A percentile compares a stretch with the other conserved stretches of the same genome.
Evolutionary conservation across 1,140 invertebrate genomes (phyloP).

Genomic region (Grapholita molesta): DNA sequence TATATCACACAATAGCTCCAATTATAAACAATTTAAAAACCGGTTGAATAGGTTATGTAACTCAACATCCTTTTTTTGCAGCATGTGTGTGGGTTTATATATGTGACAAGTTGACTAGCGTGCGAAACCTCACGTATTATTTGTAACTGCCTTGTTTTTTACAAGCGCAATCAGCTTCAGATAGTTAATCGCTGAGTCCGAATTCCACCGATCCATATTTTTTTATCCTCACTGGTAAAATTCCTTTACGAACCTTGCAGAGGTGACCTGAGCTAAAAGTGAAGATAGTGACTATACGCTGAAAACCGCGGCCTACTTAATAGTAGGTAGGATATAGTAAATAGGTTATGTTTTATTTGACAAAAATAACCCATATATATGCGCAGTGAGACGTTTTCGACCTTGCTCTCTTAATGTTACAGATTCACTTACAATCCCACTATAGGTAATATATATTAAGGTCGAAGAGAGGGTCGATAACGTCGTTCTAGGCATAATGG

Average conservation of each 20-base stretch:
- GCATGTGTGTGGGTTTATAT: background rate
- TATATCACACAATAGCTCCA: background rate
- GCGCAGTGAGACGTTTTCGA: too few relatives aligned
- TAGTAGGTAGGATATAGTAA: too few relatives aligned
- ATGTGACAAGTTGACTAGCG: background rate
- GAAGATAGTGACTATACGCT: too few relatives aligned
- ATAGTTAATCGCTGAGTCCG: background rate
- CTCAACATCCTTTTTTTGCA: background rate
- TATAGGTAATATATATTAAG: too few relatives aligned
- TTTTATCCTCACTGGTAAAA: conserved; percentile 2
- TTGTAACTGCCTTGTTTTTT: background rate
- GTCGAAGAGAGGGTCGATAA: too few relatives aligned
- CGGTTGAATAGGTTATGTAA: background rate
- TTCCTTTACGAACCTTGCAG: background rate
- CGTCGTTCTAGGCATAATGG: too few relatives aligned
- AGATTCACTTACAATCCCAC: too few relatives aligned
- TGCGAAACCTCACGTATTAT: background rate
- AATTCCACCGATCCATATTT: background rate
- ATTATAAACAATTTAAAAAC: background rate
- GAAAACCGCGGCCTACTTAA: background rate
- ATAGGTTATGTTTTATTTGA: too few relatives aligned
- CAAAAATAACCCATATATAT: too few relatives aligned
- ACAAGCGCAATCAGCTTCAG: background rate
- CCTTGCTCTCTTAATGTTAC: too few relatives aligned
- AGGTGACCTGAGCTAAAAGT: too few relatives aligned